Conservation (phyloP, 1,140 invertebrate species). For the Zeugodacus cucurbitae region DNA sequence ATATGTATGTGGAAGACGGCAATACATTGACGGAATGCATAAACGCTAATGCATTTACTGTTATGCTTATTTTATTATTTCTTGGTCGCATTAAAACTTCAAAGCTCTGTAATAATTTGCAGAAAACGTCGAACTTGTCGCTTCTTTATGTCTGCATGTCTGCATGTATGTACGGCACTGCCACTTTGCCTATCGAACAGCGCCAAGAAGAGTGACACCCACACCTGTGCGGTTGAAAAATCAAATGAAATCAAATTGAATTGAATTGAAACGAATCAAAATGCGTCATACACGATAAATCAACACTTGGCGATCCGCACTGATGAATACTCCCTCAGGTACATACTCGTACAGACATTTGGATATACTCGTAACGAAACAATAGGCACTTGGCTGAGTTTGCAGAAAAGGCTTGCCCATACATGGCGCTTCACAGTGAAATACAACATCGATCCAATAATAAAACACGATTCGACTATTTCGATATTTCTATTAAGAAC, state of each 20-base stretch:
- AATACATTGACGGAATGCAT: not conserved
- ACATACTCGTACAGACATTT: not conserved
- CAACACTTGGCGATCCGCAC: not conserved
- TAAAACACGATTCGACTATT: slow-evolving; percentile 15
- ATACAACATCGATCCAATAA: not conserved
- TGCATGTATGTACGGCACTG: not conserved
- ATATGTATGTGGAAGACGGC: not conserved
- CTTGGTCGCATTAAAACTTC: not conserved
- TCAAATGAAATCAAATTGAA: not conserved
- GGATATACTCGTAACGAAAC: not conserved
- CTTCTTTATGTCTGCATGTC: not conserved
- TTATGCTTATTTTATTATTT: not conserved
- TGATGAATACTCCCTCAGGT: not conserved
- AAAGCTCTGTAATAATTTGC: not conserved
- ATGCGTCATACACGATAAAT: slow-evolving; percentile 32
- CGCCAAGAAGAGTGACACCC: not conserved
- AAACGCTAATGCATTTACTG: not conserved
- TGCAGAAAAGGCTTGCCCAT: slow-evolving; percentile 27
- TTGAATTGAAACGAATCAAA: not conserved
- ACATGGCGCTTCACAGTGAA: not conserved
- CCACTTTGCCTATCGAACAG: not conserved
- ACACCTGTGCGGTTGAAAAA: slow-evolving; percentile 2
- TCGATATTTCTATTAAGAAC: not conserved
- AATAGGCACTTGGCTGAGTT: not conserved
- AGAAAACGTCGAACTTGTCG: not conserved